A percentile compares a stretch with the other conserved stretches of the same genome.
Evolutionary conservation across 2,113 vertebrate genomes (phyloP).

Genomic region (Scortum barcoo): DNA sequence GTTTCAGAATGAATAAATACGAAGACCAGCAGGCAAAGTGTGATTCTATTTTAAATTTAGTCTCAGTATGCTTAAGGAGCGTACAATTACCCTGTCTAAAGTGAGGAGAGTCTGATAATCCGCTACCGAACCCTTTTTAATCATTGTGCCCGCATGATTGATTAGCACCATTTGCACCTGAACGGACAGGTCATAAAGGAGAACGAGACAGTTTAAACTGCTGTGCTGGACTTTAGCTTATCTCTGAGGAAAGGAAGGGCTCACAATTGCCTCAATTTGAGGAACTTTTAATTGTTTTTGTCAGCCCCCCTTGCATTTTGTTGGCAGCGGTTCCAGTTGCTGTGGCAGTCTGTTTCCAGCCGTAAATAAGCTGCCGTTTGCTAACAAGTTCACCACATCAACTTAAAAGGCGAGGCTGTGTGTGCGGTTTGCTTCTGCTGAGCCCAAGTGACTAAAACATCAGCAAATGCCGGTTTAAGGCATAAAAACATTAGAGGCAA

Average conservation of each 20-base stretch:
- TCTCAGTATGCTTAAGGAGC: slow-evolving; percentile 29
- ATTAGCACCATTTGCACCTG: slow-evolving; percentile 69
- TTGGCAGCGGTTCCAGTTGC: slow-evolving; percentile 5
- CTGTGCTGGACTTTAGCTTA: slow-evolving; percentile 41
- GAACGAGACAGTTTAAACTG: slow-evolving; percentile 62
- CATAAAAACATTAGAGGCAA: not conserved
- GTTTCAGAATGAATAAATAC: slow-evolving; percentile 6
- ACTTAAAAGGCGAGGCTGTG: not conserved
- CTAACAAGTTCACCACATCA: not conserved
- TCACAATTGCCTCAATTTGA: slow-evolving; percentile 10
- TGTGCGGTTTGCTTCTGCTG: not conserved
- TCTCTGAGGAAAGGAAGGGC: slow-evolving; percentile 11
- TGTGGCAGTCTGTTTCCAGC: not conserved
- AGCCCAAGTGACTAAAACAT: not conserved
- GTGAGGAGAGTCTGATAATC: slow-evolving; percentile 40
- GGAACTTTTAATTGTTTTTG: slow-evolving; percentile 57
- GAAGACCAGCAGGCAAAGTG: slow-evolving; percentile 1
- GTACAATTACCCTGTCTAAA: slow-evolving; percentile 29
- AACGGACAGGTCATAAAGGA: slow-evolving; percentile 50
- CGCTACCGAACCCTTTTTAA: slow-evolving; percentile 41
- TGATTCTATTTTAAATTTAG: slow-evolving; percentile 22
- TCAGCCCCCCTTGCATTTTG: slow-evolving; percentile 19
- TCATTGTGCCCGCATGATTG: slow-evolving; percentile 70
- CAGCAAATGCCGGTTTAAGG: not conserved
- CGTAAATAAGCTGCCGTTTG: not conserved